Base-by-base conservation (phyloP, 2,113 vertebrate genomes). In the Seriola quinqueradiata region DNA sequence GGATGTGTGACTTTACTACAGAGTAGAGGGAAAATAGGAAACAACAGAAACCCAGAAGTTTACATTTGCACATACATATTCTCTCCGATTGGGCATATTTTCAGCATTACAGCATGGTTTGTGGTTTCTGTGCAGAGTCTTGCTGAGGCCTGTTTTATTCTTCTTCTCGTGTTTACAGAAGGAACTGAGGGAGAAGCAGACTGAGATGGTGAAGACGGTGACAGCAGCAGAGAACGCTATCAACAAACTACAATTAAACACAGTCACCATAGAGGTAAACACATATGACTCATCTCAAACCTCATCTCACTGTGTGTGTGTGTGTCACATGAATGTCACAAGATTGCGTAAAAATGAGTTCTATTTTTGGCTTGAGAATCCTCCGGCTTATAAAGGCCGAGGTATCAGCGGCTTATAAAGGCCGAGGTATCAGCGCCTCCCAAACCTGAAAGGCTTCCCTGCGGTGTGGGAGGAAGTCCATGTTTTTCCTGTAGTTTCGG, bases 221-320 rank as follows among this genome's bases (percentile, higher is more conserved):
- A 94, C 89, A 0, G 88, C 95, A 1, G 96, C 95, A 4, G 96
- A 97, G 84, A 96, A 96, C 0, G 95, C 95, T 87, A 95, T 97
- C 52, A 85, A 91, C 86, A 96, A 96, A 75, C 94, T 97, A n/a
- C 94, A 98, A 66, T 91, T 87, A 67, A 97, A 96, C 87, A 94
- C 94, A 0, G 91, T 95, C 12, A 96, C 96, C 1, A 96, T 97
- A 10, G 90, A 93, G 93, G 96, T 97, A 92, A 87, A 25, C 21
- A 8, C 42, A 12, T 1, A 1, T 75, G 67, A 76, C 36, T 21
- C 2, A 55, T 25, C n/a, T 5, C 14, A 32, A 0, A 2, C 50
- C 50, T 65, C 58, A 74, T 1, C 23, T 71, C 54, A 66, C 19
- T 52, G 17, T 52, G 50, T 21, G 46, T 42, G 50, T 54, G 38